Conservation (phyloP, 2,888 invertebrate species). For the Heteropelma amictum region DNA sequence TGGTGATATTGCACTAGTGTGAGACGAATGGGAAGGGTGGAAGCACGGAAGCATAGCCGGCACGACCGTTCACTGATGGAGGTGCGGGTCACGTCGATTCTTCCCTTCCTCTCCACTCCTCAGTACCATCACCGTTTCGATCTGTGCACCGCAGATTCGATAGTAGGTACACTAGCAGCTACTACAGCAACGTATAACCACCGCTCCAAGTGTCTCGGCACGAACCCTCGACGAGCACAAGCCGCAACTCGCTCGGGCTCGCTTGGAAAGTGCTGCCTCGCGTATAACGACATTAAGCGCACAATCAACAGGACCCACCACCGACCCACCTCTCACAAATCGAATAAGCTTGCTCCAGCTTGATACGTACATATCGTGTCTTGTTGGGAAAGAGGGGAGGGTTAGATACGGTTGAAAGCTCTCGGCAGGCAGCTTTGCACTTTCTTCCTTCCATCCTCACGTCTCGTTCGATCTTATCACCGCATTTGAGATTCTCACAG, state of each 20-base stretch:
- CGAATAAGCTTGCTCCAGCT: constrained; percentile 70
- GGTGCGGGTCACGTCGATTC: constrained; percentile 47
- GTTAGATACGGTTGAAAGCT: constrained; percentile 11
- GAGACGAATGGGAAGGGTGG: background rate
- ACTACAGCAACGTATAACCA: constrained; percentile 29
- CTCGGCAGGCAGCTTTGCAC: constrained; percentile 50
- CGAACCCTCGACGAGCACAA: constrained; percentile 45
- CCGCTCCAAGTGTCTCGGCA: constrained; percentile 44
- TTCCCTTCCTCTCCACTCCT: background rate
- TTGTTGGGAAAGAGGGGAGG: constrained; percentile 27
- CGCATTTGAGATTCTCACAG: background rate
- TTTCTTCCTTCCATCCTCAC: constrained; percentile 21
- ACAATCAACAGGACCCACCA: constrained; percentile 71
- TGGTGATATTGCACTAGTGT: background rate
- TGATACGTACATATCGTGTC: constrained; percentile 68
- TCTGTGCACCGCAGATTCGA: constrained; percentile 28
- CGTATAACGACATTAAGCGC: constrained; percentile 72
- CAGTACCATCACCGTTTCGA: constrained; percentile 39
- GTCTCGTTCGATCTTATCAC: constrained; percentile 22
- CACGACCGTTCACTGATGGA: constrained; percentile 32
- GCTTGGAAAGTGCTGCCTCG: constrained; percentile 49
- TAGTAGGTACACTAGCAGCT: constrained; percentile 24
- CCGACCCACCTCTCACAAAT: constrained; percentile 65
- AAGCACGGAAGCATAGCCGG: constrained; percentile 24
- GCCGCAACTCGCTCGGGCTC: constrained; percentile 40